Base-by-base conservation (phyloP, 1,140 invertebrate species). In the Ips nitidus region DNA sequence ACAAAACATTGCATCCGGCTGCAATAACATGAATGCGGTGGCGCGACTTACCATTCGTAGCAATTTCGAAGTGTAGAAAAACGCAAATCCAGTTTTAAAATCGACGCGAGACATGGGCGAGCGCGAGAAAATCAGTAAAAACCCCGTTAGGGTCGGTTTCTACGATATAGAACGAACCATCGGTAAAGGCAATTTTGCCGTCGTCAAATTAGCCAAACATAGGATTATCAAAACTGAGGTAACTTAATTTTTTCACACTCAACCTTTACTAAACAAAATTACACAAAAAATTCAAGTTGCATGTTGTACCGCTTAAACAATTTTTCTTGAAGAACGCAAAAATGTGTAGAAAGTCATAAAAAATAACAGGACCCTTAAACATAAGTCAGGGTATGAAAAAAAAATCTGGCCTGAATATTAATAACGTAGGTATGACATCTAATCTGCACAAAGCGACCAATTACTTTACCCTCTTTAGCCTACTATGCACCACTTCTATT, bases 171-270 rank as follows among this genome's bases (percentile, higher is more conserved):
- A 96, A 80, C 89, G 91, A 79, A 98, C 95, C 69, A 98, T 99
- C 78, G 94, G 97, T 76, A 98, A 98, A 84, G 97, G 97, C 69
- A 99, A 99, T 86, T 99, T 98, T 86, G 96, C 97, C 68, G 94
- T 98, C 78, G 97, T 99, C 73, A 99, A 98, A 86, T 87, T 98
- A 83, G 97, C 95, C 75, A 91, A 92, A 82, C 97, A 99, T 86
- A 89, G 94, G 81, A 94, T 99, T 82, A 99, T 97, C 70, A 97
- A 98, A 88, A 95, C 95, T 78, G 95, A 99, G 94, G 96, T 98
- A 86, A 72, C 7, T 55, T 22, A 36, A 55, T 47, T 47, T 47
- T 47, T 47, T 47, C 22, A 22, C 22, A 22, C 22, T 22, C 22
- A 22, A 22, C 22, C 22, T 22, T 22, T 22, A 22, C 22, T 22